phyloP scores from a whole-genome alignment of 1,140 invertebrate species.

The Pristionchus pacificus region DNA sequence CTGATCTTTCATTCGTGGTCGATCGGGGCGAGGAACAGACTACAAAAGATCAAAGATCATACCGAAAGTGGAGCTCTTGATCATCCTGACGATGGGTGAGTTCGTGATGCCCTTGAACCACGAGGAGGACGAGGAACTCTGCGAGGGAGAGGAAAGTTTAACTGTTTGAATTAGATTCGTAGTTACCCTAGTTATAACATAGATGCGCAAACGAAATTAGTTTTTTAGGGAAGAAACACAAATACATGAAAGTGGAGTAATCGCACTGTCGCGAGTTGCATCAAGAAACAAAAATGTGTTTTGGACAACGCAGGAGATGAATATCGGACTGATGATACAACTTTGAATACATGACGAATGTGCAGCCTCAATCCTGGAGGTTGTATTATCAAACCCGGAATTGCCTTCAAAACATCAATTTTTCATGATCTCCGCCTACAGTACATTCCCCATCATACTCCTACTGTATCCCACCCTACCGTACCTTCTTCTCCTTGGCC shows the following conservation, averaged over 20 bases:
- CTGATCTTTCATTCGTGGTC: too few relatives aligned
- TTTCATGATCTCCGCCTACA: too few relatives aligned
- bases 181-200: constrained; percentile 25
- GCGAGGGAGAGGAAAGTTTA: constrained; percentile 45
- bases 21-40: background rate
- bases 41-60: background rate
- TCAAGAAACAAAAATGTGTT: background rate
- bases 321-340: too few relatives aligned
- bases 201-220: too few relatives aligned
- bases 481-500: background rate
- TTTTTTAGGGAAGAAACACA: too few relatives aligned
- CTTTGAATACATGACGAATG: too few relatives aligned
- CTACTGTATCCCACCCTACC: background rate
- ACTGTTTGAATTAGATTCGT: constrained; percentile 50
- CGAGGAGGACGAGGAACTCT: constrained; percentile 37
- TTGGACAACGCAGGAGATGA: background rate
- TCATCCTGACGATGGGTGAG: constrained; percentile 45
- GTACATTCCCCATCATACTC: background rate
- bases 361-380: too few relatives aligned
- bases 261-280: background rate
- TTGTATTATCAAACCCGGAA: too few relatives aligned
- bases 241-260: constrained; percentile 5
- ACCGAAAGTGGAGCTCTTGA: constrained; percentile 47
- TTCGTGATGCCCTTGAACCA: constrained; percentile 47
- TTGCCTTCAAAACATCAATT: too few relatives aligned